Percentiles rank a stretch among this genome's conserved stretches.
phyloP scores from a whole-genome alignment of 2,888 invertebrate species.

The Linnaemya tessellans region DNA sequence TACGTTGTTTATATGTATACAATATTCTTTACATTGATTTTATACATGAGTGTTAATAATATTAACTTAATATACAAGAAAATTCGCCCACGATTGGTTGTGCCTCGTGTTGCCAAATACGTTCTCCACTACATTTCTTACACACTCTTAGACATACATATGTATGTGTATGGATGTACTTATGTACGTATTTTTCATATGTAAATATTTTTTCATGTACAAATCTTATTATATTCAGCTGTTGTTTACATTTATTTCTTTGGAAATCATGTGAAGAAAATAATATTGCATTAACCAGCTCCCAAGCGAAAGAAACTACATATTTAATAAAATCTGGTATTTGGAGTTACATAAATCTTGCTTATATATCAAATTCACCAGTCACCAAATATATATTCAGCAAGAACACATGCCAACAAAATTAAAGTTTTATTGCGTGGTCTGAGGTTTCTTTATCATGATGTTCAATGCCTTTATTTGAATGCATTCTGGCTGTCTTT shows the following conservation, averaged over 20 bases:
- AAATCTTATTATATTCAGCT: constrained; percentile 30
- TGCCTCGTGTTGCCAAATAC: constrained; percentile 46
- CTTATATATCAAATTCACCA: no score
- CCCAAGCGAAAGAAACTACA: no score
- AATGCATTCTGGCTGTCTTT: no score
- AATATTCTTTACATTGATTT: background rate
- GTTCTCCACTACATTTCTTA: constrained; percentile 49
- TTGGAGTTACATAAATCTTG: no score
- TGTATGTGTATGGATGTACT: background rate
- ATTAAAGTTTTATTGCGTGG: no score
- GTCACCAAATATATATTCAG: no score
- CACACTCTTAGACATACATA: background rate
- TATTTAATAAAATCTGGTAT: no score
- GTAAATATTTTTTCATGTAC: background rate
- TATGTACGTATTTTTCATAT: background rate
- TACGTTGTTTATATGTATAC: constrained; percentile 10
- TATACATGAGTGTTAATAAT: constrained; percentile 1
- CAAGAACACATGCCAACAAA: no score
- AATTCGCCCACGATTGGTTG: constrained; percentile 57
- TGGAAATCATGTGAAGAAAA: constrained; percentile 25
- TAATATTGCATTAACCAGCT: background rate
- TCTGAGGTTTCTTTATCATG: no score
- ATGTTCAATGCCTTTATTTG: no score
- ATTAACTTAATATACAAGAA: background rate
- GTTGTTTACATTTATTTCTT: constrained; percentile 50